These are phyloP conservation scores for Brachyhypopomus occidentalis DNA, from an alignment of 2,113 vertebrate species.

Conservation along the genomic window DNA sequence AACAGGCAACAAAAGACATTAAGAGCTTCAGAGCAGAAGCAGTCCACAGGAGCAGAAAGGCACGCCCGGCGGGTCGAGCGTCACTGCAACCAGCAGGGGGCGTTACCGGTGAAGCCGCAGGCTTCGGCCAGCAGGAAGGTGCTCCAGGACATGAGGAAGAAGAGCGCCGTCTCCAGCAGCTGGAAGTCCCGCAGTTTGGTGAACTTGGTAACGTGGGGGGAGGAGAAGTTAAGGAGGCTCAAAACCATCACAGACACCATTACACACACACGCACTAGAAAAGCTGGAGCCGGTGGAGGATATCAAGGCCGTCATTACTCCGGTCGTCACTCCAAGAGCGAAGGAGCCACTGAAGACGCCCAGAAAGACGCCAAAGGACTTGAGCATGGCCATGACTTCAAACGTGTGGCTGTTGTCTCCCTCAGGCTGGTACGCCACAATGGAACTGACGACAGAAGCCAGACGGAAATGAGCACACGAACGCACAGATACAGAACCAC, in stretches of 20 bases:
- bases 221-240: constrained; percentile 47
- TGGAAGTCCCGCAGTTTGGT: constrained; percentile 95
- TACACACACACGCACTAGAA: not conserved
- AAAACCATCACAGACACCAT: not conserved
- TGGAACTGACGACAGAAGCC: constrained; percentile 79
- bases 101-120: constrained; percentile 92
- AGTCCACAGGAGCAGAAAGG: not conserved
- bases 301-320: constrained; percentile 95
- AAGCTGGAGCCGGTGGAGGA: constrained; percentile 73
- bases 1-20: constrained; percentile 33
- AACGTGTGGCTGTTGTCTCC: constrained; percentile 97
- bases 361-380: constrained; percentile 93
- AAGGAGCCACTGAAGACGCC: constrained; percentile 99
- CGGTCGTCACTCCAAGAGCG: constrained; percentile 92
- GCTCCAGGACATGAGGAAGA: constrained; percentile 99
- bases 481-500: not conserved
- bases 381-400: constrained; percentile 91
- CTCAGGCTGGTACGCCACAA: constrained; percentile 91
- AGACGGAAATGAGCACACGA: constrained; percentile 19
- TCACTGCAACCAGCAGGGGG: not conserved
- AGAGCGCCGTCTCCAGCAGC: constrained; percentile 92
- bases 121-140: constrained; percentile 96
- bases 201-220: constrained; percentile 92
- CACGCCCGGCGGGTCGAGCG: not conserved
- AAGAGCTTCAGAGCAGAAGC: not conserved